Evolutionary conservation across 2,113 vertebrate genomes (phyloP).

Genomic region (Antennarius striatus): DNA sequence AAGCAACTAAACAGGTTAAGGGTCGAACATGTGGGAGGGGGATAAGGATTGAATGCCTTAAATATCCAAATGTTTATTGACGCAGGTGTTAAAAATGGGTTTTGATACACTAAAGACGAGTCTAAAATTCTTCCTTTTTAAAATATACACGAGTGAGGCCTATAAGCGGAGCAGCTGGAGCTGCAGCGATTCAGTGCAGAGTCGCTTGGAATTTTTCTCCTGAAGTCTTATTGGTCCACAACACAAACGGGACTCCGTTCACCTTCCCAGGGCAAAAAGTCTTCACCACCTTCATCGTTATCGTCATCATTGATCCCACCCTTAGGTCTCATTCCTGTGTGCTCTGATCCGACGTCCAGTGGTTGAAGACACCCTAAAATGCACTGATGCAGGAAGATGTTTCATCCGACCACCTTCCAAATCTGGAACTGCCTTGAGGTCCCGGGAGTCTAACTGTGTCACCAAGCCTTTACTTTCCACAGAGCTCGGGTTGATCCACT

Average conservation of each 20-base stretch:
- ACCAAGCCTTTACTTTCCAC: conserved; percentile 39
- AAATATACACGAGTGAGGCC: conserved; percentile 76
- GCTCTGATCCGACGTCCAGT: conserved; percentile 47
- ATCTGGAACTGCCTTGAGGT: conserved; percentile 54
- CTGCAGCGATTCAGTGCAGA: conserved; percentile 60
- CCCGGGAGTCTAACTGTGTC: conserved; percentile 38
- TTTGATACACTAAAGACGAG: conserved; percentile 81
- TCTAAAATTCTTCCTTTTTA: conserved; percentile 74
- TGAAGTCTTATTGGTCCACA: conserved; percentile 64
- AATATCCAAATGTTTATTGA: conserved; percentile 79
- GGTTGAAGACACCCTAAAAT: conserved; percentile 34
- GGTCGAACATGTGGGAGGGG: conserved; percentile 53
- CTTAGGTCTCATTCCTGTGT: conserved; percentile 29
- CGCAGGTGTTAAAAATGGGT: conserved; percentile 75
- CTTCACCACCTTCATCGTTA: conserved; percentile 3
- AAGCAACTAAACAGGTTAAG: conserved; percentile 74
- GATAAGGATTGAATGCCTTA: conserved; percentile 72
- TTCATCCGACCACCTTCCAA: conserved; percentile 46
- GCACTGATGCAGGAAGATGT: conserved; percentile 17
- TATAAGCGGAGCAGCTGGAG: conserved; percentile 43
- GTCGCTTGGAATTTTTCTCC: conserved; percentile 48
- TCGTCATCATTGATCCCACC: conserved; percentile 14
- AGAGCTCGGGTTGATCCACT: conserved; percentile 52
- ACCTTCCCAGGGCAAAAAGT: conserved; percentile 41
- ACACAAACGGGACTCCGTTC: conserved; percentile 44